Evolutionary conservation across 2,113 vertebrate species (phyloP).

Genomic region (Raja brachyura): DNA sequence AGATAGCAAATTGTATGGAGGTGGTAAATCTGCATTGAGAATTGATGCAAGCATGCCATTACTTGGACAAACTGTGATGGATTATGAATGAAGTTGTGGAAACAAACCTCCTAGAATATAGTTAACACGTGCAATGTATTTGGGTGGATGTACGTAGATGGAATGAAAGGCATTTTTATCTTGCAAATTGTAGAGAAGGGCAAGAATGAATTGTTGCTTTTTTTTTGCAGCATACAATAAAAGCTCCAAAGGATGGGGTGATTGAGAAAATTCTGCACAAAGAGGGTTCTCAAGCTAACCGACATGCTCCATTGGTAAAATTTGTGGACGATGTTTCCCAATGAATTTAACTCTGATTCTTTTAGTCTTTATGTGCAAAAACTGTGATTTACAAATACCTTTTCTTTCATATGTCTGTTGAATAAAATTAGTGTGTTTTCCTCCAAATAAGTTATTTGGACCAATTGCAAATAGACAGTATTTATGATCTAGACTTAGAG

Average conservation of each 20-base stretch:
- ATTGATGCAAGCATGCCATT: background rate
- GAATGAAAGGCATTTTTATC: background rate
- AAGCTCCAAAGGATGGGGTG: constrained; percentile 75
- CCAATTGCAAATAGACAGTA: too few species aligned
- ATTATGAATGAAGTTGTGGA: background rate
- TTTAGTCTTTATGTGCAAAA: background rate
- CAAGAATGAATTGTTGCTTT: constrained; percentile 38
- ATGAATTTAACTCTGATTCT: background rate
- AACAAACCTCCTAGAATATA: background rate
- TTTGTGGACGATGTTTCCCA: constrained; percentile 57
- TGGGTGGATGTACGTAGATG: background rate
- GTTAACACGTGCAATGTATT: background rate
- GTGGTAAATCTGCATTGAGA: background rate
- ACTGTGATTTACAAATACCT: background rate
- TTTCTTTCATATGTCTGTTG: background rate
- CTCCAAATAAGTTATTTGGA: background rate
- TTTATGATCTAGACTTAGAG: background rate
- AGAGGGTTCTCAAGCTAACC: constrained; percentile 80
- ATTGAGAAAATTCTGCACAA: constrained; percentile 80
- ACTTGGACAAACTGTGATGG: background rate
- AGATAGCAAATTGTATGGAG: background rate
- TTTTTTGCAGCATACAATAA: constrained; percentile 74
- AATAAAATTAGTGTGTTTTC: background rate
- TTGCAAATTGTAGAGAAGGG: background rate
- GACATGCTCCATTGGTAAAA: constrained; percentile 73